These are phyloP conservation scores for Euplagia quadripunctaria DNA, from an alignment of 2,888 invertebrate genomes.

Conservation along the genomic window DNA sequence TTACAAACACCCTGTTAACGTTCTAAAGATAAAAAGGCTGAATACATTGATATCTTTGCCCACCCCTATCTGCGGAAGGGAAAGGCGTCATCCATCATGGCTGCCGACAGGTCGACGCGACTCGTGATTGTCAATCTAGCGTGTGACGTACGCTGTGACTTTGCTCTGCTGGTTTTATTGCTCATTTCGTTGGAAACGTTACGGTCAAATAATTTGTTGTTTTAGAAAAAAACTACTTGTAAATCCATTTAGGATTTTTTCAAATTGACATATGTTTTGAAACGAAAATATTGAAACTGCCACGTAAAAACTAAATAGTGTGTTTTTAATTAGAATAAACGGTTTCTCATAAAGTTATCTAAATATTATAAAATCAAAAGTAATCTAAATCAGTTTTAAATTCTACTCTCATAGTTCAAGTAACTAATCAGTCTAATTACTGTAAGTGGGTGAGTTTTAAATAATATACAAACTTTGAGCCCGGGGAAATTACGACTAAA, in stretches of 20 bases:
- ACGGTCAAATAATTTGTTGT: constrained; percentile 47
- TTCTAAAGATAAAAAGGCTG: constrained; percentile 26
- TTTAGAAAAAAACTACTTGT: constrained; percentile 26
- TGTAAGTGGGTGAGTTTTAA: neutral
- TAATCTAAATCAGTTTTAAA: neutral
- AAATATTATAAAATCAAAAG: neutral
- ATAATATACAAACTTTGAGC: neutral
- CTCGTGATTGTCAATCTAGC: constrained; percentile 71
- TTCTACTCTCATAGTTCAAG: neutral
- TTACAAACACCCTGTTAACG: constrained; percentile 3
- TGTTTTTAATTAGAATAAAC: neutral
- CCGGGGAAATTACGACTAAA: too few relatives aligned
- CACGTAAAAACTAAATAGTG: neutral
- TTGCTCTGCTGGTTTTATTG: constrained; percentile 60
- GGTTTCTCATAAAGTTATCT: neutral
- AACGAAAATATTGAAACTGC: neutral
- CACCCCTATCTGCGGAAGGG: constrained; percentile 47
- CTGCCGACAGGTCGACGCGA: constrained; percentile 61
- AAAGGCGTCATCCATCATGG: constrained; percentile 65
- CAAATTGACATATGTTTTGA: neutral
- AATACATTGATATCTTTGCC: constrained; percentile 31
- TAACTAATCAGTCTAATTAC: neutral
- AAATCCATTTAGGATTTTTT: neutral
- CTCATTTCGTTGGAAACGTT: constrained; percentile 55
- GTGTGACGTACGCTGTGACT: constrained; percentile 59